These are phyloP conservation scores for Eumaeus atala DNA, from an alignment of 1,140 invertebrate genomes.

Conservation along the genomic window DNA sequence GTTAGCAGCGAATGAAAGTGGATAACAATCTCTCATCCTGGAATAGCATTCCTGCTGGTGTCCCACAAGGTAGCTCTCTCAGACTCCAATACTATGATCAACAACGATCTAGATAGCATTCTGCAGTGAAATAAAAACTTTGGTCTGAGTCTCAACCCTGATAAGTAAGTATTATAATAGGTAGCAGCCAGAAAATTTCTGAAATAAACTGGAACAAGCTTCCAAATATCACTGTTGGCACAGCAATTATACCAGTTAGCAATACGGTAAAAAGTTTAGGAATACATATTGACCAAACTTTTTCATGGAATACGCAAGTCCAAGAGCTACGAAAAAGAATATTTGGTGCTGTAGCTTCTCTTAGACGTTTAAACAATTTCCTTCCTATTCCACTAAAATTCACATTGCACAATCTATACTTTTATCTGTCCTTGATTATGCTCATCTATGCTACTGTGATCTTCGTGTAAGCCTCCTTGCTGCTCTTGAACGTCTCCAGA, in stretches of 20 bases:
- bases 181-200: not conserved
- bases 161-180: not conserved
- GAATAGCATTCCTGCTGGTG: too few species aligned
- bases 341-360: conserved; percentile 5
- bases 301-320: not conserved
- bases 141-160: not conserved
- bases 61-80: too few species aligned
- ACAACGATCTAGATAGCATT: not conserved
- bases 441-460: not conserved
- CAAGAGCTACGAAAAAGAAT: conserved; percentile 4
- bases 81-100: too few species aligned
- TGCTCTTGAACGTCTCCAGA: conserved; percentile 7
- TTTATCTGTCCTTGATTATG: not conserved
- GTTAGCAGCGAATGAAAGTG: too few species aligned
- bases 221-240: not conserved
- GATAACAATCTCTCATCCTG: too few species aligned
- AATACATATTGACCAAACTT: not conserved
- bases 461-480: not conserved
- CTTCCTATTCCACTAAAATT: not conserved
- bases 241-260: not conserved
- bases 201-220: not conserved
- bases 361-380: not conserved
- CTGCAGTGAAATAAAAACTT: not conserved
- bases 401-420: not conserved
- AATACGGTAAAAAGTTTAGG: not conserved